Percentiles rank a stretch among this genome's conserved stretches.
Evolutionary conservation across 2,797 vertebrate species (phyloP).

Genomic region (Parotocinclus haroldoi): DNA sequence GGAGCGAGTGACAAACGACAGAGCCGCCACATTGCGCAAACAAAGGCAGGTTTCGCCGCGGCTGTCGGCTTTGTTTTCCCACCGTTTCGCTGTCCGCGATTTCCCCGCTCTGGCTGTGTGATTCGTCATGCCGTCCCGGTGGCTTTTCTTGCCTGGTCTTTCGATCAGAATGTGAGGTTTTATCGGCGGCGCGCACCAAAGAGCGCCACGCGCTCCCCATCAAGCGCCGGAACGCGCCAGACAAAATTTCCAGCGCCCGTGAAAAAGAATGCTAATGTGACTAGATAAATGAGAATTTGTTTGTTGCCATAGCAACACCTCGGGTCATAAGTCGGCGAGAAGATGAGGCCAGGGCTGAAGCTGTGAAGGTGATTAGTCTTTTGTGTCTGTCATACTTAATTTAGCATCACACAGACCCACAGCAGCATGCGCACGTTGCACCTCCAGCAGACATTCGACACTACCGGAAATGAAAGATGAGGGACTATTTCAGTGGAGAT

Average conservation of each 20-base stretch:
- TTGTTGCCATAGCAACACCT: slow-evolving; percentile 84
- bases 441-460: slow-evolving; percentile 25
- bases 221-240: slow-evolving; percentile 1
- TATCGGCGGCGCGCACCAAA: slow-evolving; percentile 28
- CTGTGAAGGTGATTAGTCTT: slow-evolving; percentile 86
- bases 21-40: slow-evolving; percentile 55
- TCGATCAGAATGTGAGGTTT: neutral
- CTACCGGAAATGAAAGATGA: slow-evolving; percentile 49
- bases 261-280: slow-evolving; percentile 79
- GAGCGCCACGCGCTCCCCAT: slow-evolving; percentile 20
- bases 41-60: slow-evolving; percentile 53
- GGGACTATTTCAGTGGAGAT: slow-evolving; percentile 48
- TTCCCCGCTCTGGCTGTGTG: slow-evolving; percentile 23
- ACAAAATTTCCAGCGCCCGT: slow-evolving; percentile 36
- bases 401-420: slow-evolving; percentile 66
- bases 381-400: slow-evolving; percentile 88
- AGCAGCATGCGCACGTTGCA: slow-evolving; percentile 29
- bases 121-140: slow-evolving; percentile 13
- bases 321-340: slow-evolving; percentile 80
- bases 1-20: slow-evolving; percentile 48
- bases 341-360: slow-evolving; percentile 80
- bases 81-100: slow-evolving; percentile 21
- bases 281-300: slow-evolving; percentile 85
- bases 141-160: neutral
- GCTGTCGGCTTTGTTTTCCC: slow-evolving; percentile 34